These are phyloP conservation scores for Eidolon dupreanum DNA, from an alignment of 2,797 vertebrate genomes.

Conservation along the genomic window DNA sequence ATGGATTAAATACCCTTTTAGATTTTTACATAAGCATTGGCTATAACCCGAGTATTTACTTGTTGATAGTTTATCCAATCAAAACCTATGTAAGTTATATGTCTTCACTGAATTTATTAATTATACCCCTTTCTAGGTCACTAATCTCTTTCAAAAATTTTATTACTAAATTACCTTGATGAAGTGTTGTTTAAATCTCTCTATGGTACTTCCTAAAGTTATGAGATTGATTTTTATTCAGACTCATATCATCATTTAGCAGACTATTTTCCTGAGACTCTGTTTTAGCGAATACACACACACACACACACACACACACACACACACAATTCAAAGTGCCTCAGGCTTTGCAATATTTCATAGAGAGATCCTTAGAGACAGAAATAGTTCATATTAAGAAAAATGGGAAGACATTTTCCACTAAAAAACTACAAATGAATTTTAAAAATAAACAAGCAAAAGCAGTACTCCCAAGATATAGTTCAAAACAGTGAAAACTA, in stretches of 20 bases:
- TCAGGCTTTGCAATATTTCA: background rate
- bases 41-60: slow-evolving; percentile 44
- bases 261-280: background rate
- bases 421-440: background rate
- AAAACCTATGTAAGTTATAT: slow-evolving; percentile 55
- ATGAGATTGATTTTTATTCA: slow-evolving; percentile 1
- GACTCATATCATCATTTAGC: background rate
- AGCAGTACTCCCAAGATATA: background rate
- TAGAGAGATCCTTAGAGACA: background rate
- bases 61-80: slow-evolving; percentile 41
- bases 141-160: background rate
- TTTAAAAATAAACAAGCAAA: background rate
- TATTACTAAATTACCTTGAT: slow-evolving; percentile 50
- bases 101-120: background rate
- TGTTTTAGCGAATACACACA: background rate
- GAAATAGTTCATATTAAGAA: background rate
- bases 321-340: background rate
- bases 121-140: slow-evolving; percentile 34
- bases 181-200: slow-evolving; percentile 25
- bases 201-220: background rate
- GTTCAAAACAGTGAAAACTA: background rate
- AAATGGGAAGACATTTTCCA: background rate
- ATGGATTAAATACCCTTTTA: background rate
- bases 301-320: background rate
- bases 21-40: slow-evolving; percentile 8